A percentile compares a stretch with the other conserved stretches of the same genome.
These are phyloP conservation scores for Rapana venosa DNA, from an alignment of 2,888 invertebrate genomes.

Conservation along the genomic window DNA sequence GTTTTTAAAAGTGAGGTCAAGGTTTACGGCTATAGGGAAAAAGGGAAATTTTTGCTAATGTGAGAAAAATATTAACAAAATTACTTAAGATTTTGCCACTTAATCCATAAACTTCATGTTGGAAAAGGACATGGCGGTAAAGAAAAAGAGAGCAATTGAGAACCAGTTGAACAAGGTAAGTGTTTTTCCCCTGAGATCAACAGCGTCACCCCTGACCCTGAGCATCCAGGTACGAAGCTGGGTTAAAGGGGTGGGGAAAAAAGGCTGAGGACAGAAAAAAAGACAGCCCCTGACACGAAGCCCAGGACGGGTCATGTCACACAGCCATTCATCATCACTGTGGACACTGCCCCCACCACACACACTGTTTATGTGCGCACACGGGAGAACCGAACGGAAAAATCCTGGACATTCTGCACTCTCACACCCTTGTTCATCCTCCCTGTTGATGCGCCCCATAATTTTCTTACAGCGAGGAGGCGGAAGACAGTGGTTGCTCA, in stretches of 20 bases:
- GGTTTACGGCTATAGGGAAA: too few species aligned
- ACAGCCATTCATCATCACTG: slow-evolving; percentile 47
- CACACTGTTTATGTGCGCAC: slow-evolving; percentile 41
- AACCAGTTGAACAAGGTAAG: slow-evolving; percentile 5
- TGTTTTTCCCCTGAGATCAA: not conserved
- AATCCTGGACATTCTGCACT: slow-evolving; percentile 34
- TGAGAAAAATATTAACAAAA: too few species aligned
- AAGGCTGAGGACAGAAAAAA: not conserved
- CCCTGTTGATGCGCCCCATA: slow-evolving; percentile 33
- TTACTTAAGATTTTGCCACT: too few species aligned
- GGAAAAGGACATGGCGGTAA: too few species aligned
- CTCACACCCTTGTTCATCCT: slow-evolving; percentile 42
- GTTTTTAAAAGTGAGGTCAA: too few species aligned
- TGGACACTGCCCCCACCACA: slow-evolving; percentile 47
- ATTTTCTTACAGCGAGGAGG: slow-evolving; percentile 36
- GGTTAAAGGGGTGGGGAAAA: not conserved
- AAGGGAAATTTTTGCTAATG: too few species aligned
- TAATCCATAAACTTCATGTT: too few species aligned
- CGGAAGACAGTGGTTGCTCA: slow-evolving; percentile 27
- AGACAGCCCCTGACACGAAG: slow-evolving; percentile 24
- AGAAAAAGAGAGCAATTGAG: not conserved
- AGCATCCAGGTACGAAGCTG: slow-evolving; percentile 28
- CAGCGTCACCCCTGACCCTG: not conserved
- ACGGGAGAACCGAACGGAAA: slow-evolving; percentile 36
- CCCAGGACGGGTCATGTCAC: slow-evolving; percentile 31